Evolutionary conservation across 2,888 invertebrate genomes (phyloP).

Genomic region (Salticus scenicus): DNA sequence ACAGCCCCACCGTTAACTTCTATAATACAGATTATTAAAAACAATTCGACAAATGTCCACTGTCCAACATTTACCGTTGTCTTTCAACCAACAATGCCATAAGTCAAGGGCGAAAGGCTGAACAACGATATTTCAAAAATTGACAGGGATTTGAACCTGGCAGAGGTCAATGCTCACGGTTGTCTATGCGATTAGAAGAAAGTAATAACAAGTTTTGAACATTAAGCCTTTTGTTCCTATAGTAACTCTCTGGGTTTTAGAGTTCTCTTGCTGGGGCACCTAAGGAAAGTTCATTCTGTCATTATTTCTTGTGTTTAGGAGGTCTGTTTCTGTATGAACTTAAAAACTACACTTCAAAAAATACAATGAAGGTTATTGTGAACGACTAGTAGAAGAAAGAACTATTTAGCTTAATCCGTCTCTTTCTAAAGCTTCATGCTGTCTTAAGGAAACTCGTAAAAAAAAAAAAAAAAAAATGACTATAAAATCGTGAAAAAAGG

Average conservation of each 20-base stretch:
- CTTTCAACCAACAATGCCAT: slow-evolving; percentile 43
- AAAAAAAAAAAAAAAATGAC: neutral
- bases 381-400: neutral
- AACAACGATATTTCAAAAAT: slow-evolving; percentile 45
- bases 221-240: slow-evolving; percentile 56
- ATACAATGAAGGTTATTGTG: neutral
- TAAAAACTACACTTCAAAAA: neutral
- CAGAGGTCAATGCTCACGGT: slow-evolving; percentile 54
- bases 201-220: slow-evolving; percentile 42
- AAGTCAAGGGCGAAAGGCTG: slow-evolving; percentile 21
- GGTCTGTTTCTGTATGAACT: neutral
- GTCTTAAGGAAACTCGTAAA: neutral
- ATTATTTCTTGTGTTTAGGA: neutral
- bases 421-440: neutral
- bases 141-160: slow-evolving; percentile 47
- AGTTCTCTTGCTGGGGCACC: slow-evolving; percentile 27
- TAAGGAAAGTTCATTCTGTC: neutral
- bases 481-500: neutral
- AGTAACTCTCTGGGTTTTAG: slow-evolving; percentile 11
- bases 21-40: neutral
- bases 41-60: slow-evolving; percentile 13
- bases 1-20: neutral
- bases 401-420: neutral
- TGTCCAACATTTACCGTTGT: slow-evolving; percentile 53
- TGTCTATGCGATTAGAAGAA: slow-evolving; percentile 51